These are phyloP conservation scores for Eubucco bourcierii DNA, from an alignment of 2,113 vertebrate species.

Conservation along the genomic window DNA sequence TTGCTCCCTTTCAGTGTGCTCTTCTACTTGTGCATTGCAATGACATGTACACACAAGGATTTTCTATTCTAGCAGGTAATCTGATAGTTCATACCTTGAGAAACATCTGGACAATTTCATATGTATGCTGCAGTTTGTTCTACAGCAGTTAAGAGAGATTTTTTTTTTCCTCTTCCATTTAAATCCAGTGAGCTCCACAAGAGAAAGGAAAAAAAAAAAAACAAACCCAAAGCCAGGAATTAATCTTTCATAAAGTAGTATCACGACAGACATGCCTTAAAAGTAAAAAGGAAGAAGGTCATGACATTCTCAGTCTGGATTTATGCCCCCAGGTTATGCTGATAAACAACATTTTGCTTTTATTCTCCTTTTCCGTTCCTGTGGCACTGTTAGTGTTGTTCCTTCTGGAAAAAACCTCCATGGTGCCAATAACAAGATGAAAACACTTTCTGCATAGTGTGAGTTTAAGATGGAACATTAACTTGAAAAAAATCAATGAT, in stretches of 20 bases:
- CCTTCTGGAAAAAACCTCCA: background rate
- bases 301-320: background rate
- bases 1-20: background rate
- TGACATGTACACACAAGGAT: background rate
- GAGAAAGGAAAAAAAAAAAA: background rate
- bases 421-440: background rate
- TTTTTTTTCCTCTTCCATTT: background rate
- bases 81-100: background rate
- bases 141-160: background rate
- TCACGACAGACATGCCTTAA: background rate
- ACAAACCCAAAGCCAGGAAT: background rate
- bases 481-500: constrained; percentile 23
- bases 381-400: background rate
- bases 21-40: background rate
- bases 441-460: background rate
- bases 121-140: background rate
- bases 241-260: constrained; percentile 7
- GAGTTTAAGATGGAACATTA: background rate
- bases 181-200: background rate
- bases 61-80: background rate
- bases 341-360: background rate
- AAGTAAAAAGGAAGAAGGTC: background rate
- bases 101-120: background rate
- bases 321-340: background rate
- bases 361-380: background rate